Conservation (phyloP, 2,888 invertebrate species). For the Flabesymbios commensalis region DNA sequence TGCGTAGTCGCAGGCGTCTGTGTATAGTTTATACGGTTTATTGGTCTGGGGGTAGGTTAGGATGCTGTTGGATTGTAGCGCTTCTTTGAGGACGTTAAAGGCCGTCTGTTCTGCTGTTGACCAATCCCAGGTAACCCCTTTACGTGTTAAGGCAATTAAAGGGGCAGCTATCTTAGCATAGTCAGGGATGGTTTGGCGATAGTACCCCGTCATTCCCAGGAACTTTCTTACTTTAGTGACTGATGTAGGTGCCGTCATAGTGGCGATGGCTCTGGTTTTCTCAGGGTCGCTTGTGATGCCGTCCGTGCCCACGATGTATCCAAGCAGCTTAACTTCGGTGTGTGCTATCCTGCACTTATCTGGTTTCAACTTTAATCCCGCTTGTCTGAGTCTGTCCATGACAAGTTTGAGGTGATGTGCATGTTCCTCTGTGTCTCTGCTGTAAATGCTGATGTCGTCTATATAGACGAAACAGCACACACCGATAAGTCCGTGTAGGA, state of each 20-base stretch:
- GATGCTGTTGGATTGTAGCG: too few relatives aligned
- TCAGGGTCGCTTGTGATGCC: constrained; percentile 26
- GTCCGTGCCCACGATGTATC: constrained; percentile 23
- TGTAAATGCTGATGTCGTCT: neutral
- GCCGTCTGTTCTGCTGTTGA: too few relatives aligned
- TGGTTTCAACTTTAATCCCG: neutral
- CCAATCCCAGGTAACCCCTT: constrained; percentile 7
- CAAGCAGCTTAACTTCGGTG: constrained; percentile 19
- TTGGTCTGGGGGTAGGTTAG: too few relatives aligned
- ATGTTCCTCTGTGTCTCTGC: neutral
- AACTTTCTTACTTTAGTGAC: constrained; percentile 12
- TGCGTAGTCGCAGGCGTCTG: too few relatives aligned
- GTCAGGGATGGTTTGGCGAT: constrained; percentile 10
- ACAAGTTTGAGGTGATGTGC: neutral
- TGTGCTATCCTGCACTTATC: neutral
- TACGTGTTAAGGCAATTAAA: constrained; percentile 3
- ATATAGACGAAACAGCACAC: neutral
- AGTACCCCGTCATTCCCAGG: constrained; percentile 21
- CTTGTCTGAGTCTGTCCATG: neutral
- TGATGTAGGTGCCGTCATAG: neutral
- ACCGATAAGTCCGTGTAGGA: neutral
- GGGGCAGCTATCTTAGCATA: constrained; percentile 14
- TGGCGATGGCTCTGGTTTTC: constrained; percentile 14
- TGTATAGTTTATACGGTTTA: too few relatives aligned
- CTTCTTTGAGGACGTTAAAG: too few relatives aligned